These are phyloP conservation scores for Elgaria multicarinata DNA, from an alignment of 2,113 vertebrate genomes.

Conservation along the genomic window DNA sequence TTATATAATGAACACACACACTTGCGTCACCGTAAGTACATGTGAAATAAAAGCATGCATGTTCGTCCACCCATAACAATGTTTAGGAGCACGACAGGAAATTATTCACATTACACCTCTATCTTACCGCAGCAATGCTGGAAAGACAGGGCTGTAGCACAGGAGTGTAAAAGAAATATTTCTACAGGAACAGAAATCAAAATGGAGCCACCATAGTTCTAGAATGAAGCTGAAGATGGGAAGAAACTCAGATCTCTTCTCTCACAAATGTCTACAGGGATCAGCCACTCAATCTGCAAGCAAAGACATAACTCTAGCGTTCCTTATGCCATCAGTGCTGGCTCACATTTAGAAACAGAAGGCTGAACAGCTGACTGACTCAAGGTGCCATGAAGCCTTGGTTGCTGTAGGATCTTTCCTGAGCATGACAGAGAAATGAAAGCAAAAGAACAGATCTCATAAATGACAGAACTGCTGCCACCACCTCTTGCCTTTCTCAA, in stretches of 20 bases:
- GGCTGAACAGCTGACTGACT: slow-evolving; percentile 12
- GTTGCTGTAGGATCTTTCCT: neutral
- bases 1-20: neutral
- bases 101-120: neutral
- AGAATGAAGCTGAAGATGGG: neutral
- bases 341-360: slow-evolving; percentile 11
- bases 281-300: neutral
- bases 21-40: neutral
- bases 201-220: neutral
- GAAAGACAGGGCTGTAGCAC: neutral
- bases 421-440: neutral
- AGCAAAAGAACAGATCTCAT: neutral
- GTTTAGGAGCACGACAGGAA: neutral
- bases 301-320: neutral
- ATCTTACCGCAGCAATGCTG: neutral
- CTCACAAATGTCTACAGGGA: neutral
- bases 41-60: neutral
- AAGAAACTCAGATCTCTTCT: neutral
- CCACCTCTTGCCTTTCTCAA: neutral
- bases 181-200: neutral
- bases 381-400: neutral
- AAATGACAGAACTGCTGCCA: neutral
- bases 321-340: neutral
- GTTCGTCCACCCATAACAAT: neutral
- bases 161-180: neutral